Conservation (phyloP, 2,888 invertebrate genomes). For the Cephus pulcher region DNA sequence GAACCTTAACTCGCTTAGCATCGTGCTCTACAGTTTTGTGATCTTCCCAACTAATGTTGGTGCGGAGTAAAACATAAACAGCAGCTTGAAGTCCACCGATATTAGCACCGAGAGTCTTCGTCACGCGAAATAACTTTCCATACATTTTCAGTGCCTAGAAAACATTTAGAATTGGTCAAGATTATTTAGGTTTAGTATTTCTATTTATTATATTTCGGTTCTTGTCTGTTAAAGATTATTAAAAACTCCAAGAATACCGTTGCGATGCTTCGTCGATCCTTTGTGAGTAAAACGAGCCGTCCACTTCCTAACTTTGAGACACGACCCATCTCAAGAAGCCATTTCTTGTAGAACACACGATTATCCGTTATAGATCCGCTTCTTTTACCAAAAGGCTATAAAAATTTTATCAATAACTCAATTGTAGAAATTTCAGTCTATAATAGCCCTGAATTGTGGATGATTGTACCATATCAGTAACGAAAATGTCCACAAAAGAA, state of each 20-base stretch:
- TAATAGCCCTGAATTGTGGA: neutral
- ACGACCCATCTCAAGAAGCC: conserved; percentile 68
- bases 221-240: neutral
- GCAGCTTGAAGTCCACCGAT: conserved; percentile 53
- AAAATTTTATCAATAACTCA: conserved; percentile 12
- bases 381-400: conserved; percentile 71
- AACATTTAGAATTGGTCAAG: conserved; percentile 1
- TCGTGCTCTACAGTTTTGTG: neutral
- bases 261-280: conserved; percentile 57
- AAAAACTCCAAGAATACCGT: conserved; percentile 6
- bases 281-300: conserved; percentile 68
- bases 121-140: conserved; percentile 42
- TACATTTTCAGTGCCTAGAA: conserved; percentile 43
- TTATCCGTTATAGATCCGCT: conserved; percentile 69
- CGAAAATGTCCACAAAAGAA: conserved; percentile 69
- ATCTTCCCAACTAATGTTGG: neutral
- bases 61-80: conserved; percentile 51
- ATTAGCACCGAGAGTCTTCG: conserved; percentile 50
- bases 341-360: conserved; percentile 67
- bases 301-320: conserved; percentile 65
- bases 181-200: neutral
- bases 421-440: neutral
- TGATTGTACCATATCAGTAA: conserved; percentile 68
- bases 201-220: neutral
- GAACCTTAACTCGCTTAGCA: neutral